Conservation (phyloP, 2,113 vertebrate genomes). For the Lota lota region DNA sequence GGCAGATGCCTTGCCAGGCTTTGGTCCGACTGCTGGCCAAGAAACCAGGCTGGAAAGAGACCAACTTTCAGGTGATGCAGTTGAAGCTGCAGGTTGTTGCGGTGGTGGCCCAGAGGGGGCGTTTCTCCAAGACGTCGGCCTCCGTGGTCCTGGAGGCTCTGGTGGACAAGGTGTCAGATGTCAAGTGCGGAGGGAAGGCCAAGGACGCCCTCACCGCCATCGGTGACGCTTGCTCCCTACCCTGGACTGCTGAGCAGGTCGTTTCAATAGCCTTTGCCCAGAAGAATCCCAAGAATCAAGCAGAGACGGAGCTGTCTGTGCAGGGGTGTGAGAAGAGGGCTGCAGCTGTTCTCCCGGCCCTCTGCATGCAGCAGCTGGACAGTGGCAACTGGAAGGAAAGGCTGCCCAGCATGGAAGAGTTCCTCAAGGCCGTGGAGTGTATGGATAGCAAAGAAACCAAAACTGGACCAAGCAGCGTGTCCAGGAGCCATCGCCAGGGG, state of each 20-base stretch:
- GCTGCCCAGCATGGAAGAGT: conserved; percentile 89
- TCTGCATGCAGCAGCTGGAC: conserved; percentile 84
- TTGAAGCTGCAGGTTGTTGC: conserved; percentile 88
- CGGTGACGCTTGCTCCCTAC: conserved; percentile 80
- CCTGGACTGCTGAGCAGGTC: conserved; percentile 91
- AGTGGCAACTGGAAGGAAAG: conserved; percentile 91
- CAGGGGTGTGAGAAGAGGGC: conserved; percentile 89
- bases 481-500: too few relatives aligned
- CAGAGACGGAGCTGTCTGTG: too few relatives aligned
- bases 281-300: too few relatives aligned
- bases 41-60: conserved; percentile 92
- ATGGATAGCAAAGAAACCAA: too few relatives aligned
- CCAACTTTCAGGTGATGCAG: conserved; percentile 93
- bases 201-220: conserved; percentile 87
- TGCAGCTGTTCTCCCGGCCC: conserved; percentile 80
- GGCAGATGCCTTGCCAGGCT: conserved; percentile 89
- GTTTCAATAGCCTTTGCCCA: too few relatives aligned
- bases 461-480: too few relatives aligned
- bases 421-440: conserved; percentile 86
- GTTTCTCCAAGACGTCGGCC: too few relatives aligned
- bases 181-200: conserved; percentile 86
- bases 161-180: conserved; percentile 87
- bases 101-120: conserved; percentile 83
- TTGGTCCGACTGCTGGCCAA: conserved; percentile 88
- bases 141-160: conserved; percentile 84